Percentiles rank a stretch among this genome's conserved stretches.
Evolutionary conservation across 1,140 invertebrate species (phyloP).

Genomic region (Platyscapa corneri): DNA sequence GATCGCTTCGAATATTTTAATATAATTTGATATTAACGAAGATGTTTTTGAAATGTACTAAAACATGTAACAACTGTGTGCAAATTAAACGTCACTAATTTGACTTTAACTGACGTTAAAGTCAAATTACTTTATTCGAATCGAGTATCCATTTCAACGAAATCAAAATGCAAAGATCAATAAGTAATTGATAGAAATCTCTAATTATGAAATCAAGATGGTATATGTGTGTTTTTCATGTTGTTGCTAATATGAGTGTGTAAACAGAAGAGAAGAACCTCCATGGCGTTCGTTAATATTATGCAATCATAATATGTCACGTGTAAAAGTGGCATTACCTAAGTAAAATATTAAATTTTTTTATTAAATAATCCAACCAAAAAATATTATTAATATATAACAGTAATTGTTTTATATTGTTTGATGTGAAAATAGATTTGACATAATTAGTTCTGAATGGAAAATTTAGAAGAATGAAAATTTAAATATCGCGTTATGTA

Average conservation of each 20-base stretch:
- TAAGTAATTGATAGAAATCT: background rate
- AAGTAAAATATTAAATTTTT: background rate
- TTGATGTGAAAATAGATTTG: slow-evolving; percentile 1
- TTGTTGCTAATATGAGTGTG: background rate
- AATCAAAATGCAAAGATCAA: background rate
- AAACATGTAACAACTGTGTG: too few relatives aligned
- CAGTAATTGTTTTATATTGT: slow-evolving; percentile 40
- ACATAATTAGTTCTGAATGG: background rate
- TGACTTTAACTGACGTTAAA: too few relatives aligned
- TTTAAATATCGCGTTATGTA: slow-evolving; percentile 26
- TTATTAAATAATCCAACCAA: background rate
- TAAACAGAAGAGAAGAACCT: background rate
- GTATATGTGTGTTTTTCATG: background rate
- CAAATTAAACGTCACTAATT: too few relatives aligned
- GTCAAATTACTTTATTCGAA: background rate
- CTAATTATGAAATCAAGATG: background rate
- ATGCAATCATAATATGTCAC: slow-evolving; percentile 8
- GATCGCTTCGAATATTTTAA: background rate
- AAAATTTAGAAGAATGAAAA: slow-evolving; percentile 30
- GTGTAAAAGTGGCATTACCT: background rate
- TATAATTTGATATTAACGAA: background rate
- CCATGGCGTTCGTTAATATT: slow-evolving; percentile 1
- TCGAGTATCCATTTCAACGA: background rate
- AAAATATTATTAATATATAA: background rate
- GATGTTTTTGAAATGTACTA: too few relatives aligned